phyloP scores from a whole-genome alignment of 2,797 vertebrate genomes.

The Adrianichthys oophorus region DNA sequence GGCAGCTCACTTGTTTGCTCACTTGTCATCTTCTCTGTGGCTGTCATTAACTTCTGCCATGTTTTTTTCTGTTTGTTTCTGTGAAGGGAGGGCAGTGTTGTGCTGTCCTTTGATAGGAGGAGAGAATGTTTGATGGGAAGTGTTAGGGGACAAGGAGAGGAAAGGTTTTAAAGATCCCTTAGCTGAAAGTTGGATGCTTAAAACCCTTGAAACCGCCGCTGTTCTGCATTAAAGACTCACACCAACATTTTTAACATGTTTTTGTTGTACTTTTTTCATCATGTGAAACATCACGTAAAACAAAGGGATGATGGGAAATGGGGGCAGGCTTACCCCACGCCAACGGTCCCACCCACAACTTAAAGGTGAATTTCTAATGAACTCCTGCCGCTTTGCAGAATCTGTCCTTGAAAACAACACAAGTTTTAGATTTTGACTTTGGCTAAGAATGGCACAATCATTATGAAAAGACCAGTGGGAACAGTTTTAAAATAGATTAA shows the following conservation, averaged over 20 bases:
- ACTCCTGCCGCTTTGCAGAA: too few species aligned
- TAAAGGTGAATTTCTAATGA: too few species aligned
- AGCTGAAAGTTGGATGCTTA: neutral
- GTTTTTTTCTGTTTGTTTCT: slow-evolving; percentile 15
- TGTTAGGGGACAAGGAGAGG: slow-evolving; percentile 4
- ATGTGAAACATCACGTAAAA: too few species aligned
- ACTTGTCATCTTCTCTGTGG: slow-evolving; percentile 48
- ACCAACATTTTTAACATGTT: neutral
- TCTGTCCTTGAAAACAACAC: too few species aligned
- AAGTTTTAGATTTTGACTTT: too few species aligned
- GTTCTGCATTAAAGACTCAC: too few species aligned
- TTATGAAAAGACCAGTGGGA: too few species aligned
- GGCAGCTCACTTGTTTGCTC: slow-evolving; percentile 40
- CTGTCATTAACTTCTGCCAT: slow-evolving; percentile 67
- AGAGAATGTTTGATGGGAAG: slow-evolving; percentile 1
- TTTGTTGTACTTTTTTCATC: slow-evolving; percentile 11
- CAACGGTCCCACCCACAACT: too few species aligned
- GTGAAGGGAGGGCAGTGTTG: slow-evolving; percentile 3
- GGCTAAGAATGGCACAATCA: too few species aligned
- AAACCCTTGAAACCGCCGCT: neutral
- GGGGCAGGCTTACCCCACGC: too few species aligned
- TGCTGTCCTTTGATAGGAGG: slow-evolving; percentile 5
- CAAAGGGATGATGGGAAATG: too few species aligned
- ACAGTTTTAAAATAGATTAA: too few species aligned
- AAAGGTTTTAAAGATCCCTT: slow-evolving; percentile 4